Percentiles rank a stretch among this genome's conserved stretches.
These are phyloP conservation scores for Setophaga petechia DNA, from an alignment of 2,113 vertebrate species.

Conservation along the genomic window DNA sequence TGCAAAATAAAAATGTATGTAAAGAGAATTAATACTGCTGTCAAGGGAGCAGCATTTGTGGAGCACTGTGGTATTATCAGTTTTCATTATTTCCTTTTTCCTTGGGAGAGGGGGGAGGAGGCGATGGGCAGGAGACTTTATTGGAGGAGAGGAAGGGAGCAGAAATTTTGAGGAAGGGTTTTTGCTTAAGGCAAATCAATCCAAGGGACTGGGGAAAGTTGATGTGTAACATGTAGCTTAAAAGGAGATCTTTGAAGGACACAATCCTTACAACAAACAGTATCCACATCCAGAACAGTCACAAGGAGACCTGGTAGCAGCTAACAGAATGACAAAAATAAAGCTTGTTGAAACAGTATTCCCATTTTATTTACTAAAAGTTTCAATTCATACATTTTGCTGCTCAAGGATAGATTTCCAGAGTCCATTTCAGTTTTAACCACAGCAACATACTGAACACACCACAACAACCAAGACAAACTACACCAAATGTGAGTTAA, in stretches of 20 bases:
- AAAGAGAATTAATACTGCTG: neutral
- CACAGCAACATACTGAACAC: neutral
- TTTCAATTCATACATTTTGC: neutral
- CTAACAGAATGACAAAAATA: neutral
- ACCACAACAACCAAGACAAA: neutral
- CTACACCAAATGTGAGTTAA: neutral
- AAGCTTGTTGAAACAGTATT: neutral
- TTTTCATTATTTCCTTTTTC: neutral
- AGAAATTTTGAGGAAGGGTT: neutral
- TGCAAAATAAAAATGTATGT: neutral
- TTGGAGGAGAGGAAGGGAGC: neutral
- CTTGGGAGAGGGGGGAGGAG: neutral
- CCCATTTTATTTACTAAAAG: neutral
- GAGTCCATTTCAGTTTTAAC: neutral
- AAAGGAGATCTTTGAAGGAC: neutral
- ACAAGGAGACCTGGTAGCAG: neutral
- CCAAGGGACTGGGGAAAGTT: neutral
- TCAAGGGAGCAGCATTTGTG: neutral
- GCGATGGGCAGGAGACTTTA: fast-evolving
- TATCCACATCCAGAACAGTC: neutral
- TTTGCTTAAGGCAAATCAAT: neutral
- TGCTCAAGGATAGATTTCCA: neutral
- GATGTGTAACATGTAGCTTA: neutral
- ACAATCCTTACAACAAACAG: fast-evolving
- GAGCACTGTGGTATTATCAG: neutral